Conservation (phyloP, 2,888 invertebrate genomes). For the Mythimna pallens region DNA sequence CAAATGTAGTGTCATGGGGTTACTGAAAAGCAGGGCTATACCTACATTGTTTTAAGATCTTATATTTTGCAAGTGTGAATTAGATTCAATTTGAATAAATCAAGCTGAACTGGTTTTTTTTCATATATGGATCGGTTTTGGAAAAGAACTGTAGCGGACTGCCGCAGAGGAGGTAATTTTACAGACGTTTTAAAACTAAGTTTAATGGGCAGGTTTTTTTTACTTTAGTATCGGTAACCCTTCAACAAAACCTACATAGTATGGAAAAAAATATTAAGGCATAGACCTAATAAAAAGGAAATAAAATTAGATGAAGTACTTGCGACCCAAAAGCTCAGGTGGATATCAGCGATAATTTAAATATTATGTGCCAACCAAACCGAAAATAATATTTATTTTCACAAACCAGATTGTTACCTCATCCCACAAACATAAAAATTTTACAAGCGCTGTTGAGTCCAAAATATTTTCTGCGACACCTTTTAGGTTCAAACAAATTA, state of each 20-base stretch:
- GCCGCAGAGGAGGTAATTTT: too few relatives aligned
- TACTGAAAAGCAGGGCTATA: background rate
- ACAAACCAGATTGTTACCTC: constrained; percentile 40
- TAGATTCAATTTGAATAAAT: background rate
- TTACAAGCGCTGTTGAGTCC: constrained; percentile 69
- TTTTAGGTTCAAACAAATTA: constrained; percentile 68
- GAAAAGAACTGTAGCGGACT: too few relatives aligned
- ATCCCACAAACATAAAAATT: constrained; percentile 57
- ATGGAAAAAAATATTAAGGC: too few relatives aligned
- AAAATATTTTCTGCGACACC: constrained; percentile 67
- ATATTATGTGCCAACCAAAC: constrained; percentile 10
- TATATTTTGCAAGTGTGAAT: too few relatives aligned
- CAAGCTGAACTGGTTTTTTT: background rate
- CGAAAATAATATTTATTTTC: constrained; percentile 22
- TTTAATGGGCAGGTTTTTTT: too few relatives aligned
- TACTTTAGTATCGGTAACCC: too few relatives aligned
- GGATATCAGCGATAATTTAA: constrained; percentile 10
- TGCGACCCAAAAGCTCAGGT: background rate
- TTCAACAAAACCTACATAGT: too few relatives aligned
- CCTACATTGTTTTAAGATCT: too few relatives aligned
- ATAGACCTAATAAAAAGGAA: background rate
- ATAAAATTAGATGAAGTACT: background rate
- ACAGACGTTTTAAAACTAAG: too few relatives aligned
- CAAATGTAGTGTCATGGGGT: constrained; percentile 9
- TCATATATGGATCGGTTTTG: too few relatives aligned